Percentiles rank a stretch among this genome's conserved stretches.
Evolutionary conservation across 53 echinoderm and acorn worm species (phyloP).

Genomic region (Temnopleurus reevesii): DNA sequence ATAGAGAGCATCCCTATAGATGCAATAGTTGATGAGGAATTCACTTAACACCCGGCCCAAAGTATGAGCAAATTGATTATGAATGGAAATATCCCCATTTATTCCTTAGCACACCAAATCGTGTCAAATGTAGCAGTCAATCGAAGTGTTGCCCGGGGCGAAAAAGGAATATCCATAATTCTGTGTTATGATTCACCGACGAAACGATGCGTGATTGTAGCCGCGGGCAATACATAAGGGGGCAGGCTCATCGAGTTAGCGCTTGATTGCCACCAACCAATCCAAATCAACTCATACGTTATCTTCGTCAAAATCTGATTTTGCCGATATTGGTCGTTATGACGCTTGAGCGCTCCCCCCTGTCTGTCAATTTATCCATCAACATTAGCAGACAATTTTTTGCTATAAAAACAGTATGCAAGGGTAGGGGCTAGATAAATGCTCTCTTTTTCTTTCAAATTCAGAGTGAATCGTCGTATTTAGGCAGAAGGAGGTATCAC

Average conservation of each 20-base stretch:
- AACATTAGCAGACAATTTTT: constrained; percentile 1
- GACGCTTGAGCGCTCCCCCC: constrained; percentile 23
- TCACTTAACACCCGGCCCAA: background rate
- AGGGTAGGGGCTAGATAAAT: background rate
- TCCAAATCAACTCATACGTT: constrained; percentile 40
- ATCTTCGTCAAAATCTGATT: constrained; percentile 59
- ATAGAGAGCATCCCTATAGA: too few relatives aligned
- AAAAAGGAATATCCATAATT: constrained; percentile 48
- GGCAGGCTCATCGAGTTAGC: constrained; percentile 57
- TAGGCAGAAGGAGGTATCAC: background rate
- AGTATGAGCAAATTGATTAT: constrained; percentile 40
- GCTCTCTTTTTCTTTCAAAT: background rate
- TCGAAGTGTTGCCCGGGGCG: constrained; percentile 27
- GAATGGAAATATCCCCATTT: constrained; percentile 51
- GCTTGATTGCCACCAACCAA: constrained; percentile 40
- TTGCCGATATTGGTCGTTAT: constrained; percentile 42
- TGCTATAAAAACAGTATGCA: constrained; percentile 13
- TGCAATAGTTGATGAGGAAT: background rate
- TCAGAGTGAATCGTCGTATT: background rate
- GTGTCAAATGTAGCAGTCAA: constrained; percentile 47
- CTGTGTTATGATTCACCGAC: constrained; percentile 46
- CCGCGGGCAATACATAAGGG: constrained; percentile 53
- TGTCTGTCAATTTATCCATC: constrained; percentile 38
- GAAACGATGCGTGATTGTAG: constrained; percentile 41
- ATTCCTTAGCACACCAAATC: constrained; percentile 31